A percentile compares a stretch with the other conserved stretches of the same genome.
Conservation (phyloP, 1,140 invertebrate species). For the Camponotus pennsylvanicus region DNA sequence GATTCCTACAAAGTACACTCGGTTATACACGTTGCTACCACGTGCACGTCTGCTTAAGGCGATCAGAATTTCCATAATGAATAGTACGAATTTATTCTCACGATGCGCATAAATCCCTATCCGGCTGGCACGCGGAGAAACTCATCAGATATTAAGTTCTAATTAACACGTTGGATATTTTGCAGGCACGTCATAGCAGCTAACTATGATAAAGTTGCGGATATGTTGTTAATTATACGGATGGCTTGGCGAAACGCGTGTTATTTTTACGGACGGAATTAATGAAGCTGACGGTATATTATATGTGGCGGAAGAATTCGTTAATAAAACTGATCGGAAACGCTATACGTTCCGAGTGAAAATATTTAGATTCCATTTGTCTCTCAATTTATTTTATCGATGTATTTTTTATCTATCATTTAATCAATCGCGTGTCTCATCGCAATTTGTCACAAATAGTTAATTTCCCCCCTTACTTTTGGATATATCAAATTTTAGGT, state of each 20-base stretch:
- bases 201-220: slow-evolving; percentile 61
- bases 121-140: slow-evolving; percentile 15
- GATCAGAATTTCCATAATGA: slow-evolving; percentile 43
- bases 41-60: not conserved
- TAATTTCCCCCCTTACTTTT: not conserved
- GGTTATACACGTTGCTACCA: slow-evolving; percentile 18
- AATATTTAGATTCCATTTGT: not conserved
- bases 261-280: slow-evolving; percentile 16
- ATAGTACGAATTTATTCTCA: slow-evolving; percentile 46
- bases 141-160: slow-evolving; percentile 66
- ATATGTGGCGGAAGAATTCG: slow-evolving; percentile 14
- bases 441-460: slow-evolving; percentile 11
- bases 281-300: slow-evolving; percentile 3
- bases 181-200: slow-evolving; percentile 23
- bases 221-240: slow-evolving; percentile 62
- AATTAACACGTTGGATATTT: slow-evolving; percentile 46
- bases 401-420: not conserved
- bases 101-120: slow-evolving; percentile 34
- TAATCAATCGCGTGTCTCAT: not conserved
- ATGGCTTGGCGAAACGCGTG: slow-evolving; percentile 47
- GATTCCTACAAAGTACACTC: slow-evolving; percentile 69
- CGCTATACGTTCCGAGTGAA: not conserved
- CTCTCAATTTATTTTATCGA: not conserved
- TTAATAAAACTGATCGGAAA: slow-evolving; percentile 37
- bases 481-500: not conserved